These are phyloP conservation scores for Zaprionus camerounensis DNA, from an alignment of 1,140 invertebrate species.

Conservation along the genomic window DNA sequence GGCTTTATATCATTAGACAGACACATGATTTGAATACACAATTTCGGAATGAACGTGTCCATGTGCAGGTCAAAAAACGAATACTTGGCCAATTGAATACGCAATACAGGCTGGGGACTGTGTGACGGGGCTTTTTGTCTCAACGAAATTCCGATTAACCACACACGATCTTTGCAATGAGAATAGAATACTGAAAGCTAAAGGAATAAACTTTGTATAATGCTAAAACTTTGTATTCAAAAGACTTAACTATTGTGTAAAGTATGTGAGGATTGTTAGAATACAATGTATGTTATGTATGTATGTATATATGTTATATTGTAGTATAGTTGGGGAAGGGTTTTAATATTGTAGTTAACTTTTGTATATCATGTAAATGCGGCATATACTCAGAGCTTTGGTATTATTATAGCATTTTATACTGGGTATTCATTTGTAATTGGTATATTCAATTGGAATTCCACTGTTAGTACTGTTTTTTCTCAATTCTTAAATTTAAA, in stretches of 20 bases:
- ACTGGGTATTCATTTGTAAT: no score
- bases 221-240: background rate
- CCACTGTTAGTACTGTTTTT: no score
- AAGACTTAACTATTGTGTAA: background rate
- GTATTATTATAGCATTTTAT: no score
- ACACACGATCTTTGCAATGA: background rate
- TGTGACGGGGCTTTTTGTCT: background rate
- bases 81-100: constrained; percentile 31
- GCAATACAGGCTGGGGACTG: background rate
- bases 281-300: background rate
- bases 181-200: constrained; percentile 1
- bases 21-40: constrained; percentile 66
- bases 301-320: background rate
- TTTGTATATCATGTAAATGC: no score
- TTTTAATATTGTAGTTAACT: no score
- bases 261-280: background rate
- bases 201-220: background rate
- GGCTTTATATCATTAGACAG: constrained; percentile 64
- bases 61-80: constrained; percentile 39
- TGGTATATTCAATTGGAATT: no score
- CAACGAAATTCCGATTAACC: background rate
- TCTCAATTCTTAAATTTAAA: no score
- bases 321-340: no score
- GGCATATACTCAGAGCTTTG: no score
- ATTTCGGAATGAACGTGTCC: constrained; percentile 47